Evolutionary conservation across 2,888 invertebrate species (phyloP), one percentile per base, ranked within the genome.

Genomic region (Tenthredo notha): DNA sequence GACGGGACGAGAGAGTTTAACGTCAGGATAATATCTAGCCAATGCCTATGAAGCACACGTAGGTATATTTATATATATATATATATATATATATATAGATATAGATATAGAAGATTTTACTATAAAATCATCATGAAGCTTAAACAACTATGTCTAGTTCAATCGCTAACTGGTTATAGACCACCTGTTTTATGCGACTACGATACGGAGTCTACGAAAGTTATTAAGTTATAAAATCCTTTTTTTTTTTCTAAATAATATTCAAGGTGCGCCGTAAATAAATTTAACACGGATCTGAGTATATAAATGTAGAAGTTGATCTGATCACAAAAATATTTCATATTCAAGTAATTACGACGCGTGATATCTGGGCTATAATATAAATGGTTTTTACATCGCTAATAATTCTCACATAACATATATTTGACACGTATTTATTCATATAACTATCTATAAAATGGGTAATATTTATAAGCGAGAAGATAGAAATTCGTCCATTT

Each of bases 1-100:
- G 33, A 33, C 25, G 40, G 54, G 54, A 54, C 33, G 77, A 50
- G 54, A 77, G 33, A 43, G 77, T 77, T 77, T 54, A 77, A 47
- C 33, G 54, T 47, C 25, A n/a, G 18, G 54, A 77, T 50, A 33
- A 15, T 29, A 12, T 77, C 25, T 15, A 6, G 9, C 29, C 4
- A 2, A 9, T 6, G 54, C 12, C 33, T 54, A 33, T 4, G 4
- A 47, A 77, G 21, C 74, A 10, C 2, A 50, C 75, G 25, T 47
- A 50, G 12, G 1, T 9, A 47, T 10, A 29, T 25, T 37, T 37
- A 37, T 37, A 7, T 21, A 29, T 40, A 21, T 40, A n/a, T 40
- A 70, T 67, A 67, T n/a, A n/a, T n/a, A n/a, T n/a, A n/a, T 9
- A 47, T 10, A 29, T 25, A 7, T 37, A 37, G 6, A 7, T 21